Percentiles rank a stretch among this genome's conserved stretches.
phyloP scores from a whole-genome alignment of 2,797 vertebrate genomes.

The Diglossa cyanea region DNA sequence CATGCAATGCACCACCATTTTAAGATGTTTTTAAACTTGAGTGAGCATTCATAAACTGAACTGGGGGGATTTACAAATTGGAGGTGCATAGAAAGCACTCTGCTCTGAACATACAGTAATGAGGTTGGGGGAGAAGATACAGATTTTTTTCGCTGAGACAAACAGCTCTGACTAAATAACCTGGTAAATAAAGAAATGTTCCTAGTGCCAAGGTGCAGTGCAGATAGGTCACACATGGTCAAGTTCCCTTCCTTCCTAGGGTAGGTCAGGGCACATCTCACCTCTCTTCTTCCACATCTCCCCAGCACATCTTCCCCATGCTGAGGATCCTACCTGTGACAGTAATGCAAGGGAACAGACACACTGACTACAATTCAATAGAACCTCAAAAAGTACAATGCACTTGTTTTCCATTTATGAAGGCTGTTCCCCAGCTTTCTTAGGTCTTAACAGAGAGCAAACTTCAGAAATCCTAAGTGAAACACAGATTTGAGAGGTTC shows the following conservation, averaged over 20 bases:
- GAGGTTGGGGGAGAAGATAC: not conserved
- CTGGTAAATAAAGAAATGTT: not conserved
- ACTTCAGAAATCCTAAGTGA: not conserved
- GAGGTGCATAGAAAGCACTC: not conserved
- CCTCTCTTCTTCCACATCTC: not conserved
- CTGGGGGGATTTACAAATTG: rapidly evolving
- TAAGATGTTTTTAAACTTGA: not conserved
- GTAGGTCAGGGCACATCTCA: not conserved
- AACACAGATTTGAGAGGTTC: not conserved
- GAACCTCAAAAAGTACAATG: not conserved
- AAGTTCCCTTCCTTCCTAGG: not conserved
- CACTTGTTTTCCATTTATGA: not conserved
- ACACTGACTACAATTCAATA: not conserved
- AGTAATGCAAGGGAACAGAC: not conserved
- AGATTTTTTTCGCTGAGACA: not conserved
- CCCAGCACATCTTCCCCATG: not conserved
- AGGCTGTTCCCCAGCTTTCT: not conserved
- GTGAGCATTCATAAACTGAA: not conserved
- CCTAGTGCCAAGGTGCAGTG: not conserved
- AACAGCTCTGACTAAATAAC: not conserved
- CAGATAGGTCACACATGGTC: not conserved
- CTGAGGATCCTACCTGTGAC: not conserved
- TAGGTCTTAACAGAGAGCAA: not conserved
- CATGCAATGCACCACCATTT: not conserved
- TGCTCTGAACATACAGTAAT: not conserved